Base-by-base conservation (phyloP, 92 coral and sea anemone genomes). In the Palythoa grandiflora region DNA sequence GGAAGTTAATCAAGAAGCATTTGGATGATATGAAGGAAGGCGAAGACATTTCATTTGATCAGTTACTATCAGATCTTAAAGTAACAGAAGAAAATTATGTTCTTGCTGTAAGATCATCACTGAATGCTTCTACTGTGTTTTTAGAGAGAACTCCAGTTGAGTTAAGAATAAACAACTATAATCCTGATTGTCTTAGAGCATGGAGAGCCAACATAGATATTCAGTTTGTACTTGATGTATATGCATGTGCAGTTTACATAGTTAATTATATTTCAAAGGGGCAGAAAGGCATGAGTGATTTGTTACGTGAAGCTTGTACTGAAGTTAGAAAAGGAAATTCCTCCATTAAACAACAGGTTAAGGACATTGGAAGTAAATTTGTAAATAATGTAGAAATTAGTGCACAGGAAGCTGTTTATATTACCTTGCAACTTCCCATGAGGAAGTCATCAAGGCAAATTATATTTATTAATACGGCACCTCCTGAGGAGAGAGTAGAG, bases 371-470 rank as follows among this genome's bases (percentile, higher is more conserved):
- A 28, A 28, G 28, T 28, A 28, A 28, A 28, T 28, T 28, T 28
- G 28, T 28, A 28, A 28, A 28, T 28, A 28, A 28, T 28, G 28
- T 28, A 28, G 28, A 28, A 28, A 28, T 28, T 28, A 28, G 28
- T 28, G 28, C 28, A 28, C 28, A 28, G 28, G 28, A 28, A 28
- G 28, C 28, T 28, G 59, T 93, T 90, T 37, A 89, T 87, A 79
- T 74, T 15, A 77, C 75, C 57, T 77, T 81, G 71, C 93, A 87
- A 75, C 70, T 87, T 17, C 91, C 93, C 71, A 91, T 87, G 93
- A 87, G 93, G 83, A 90, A 85, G 80, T 70, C 90, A 72, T 90
- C 90, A 36, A 38, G 85, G 52, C 83, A 91, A 70, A 81, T 91
- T 57, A 85, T 89, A 89, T 91, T 91, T 91, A 54, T 54, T 54